A percentile compares a stretch with the other conserved stretches of the same genome.
Evolutionary conservation across 2,888 invertebrate genomes (phyloP).

Genomic region (Cynaeus angustus): DNA sequence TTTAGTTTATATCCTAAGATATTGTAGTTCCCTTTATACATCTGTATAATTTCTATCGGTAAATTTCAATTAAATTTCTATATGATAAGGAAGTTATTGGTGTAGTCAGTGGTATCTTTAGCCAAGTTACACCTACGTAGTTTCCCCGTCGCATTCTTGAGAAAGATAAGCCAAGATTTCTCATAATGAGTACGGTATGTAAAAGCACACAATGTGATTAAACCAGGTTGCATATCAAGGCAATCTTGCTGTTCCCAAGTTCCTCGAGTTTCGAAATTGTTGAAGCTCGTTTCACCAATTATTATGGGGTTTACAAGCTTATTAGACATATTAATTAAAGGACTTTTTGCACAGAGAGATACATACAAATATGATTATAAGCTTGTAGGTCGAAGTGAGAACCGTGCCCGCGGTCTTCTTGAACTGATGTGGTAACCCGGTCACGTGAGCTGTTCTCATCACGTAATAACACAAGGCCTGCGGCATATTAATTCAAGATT

Average conservation of each 20-base stretch:
- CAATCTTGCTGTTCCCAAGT: conserved; percentile 30
- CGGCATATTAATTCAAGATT: conserved; percentile 64
- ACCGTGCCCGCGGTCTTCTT: conserved; percentile 51
- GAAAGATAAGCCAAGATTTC: conserved; percentile 30
- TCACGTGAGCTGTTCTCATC: conserved; percentile 63
- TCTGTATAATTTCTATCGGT: no score
- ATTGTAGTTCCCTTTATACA: no score
- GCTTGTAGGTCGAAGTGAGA: conserved; percentile 48
- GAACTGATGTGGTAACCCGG: conserved; percentile 57
- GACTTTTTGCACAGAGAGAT: conserved; percentile 50
- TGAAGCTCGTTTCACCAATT: conserved; percentile 52
- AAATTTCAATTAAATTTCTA: no score
- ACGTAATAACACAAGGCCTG: conserved; percentile 62
- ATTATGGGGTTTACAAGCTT: conserved; percentile 26
- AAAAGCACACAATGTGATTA: conserved; percentile 43
- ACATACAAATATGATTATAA: conserved; percentile 54
- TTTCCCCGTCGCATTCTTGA: conserved; percentile 17
- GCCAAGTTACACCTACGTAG: no score
- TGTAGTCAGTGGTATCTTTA: no score
- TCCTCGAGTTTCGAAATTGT: conserved; percentile 36
- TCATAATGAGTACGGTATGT: conserved; percentile 34
- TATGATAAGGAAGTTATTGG: no score
- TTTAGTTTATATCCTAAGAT: no score
- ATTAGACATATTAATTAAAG: conserved; percentile 52
- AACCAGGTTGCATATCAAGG: conserved; percentile 40